Percentiles rank a stretch among this genome's conserved stretches.
Evolutionary conservation across 2,888 invertebrate genomes (phyloP).

Genomic region (Morinoia aosen): DNA sequence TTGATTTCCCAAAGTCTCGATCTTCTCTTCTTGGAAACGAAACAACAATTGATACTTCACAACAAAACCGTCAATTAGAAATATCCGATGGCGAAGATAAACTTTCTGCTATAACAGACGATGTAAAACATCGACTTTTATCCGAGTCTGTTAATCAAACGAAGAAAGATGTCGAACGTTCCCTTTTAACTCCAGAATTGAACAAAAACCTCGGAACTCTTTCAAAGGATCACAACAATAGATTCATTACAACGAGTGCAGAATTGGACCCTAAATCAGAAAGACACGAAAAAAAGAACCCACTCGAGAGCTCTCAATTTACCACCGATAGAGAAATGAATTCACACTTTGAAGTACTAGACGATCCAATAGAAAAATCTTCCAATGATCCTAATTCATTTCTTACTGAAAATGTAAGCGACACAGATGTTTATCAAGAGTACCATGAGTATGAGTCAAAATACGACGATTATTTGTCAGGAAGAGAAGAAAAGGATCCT

Average conservation of each 20-base stretch:
- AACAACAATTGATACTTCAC: background rate
- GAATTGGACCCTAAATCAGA: background rate
- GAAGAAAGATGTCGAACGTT: background rate
- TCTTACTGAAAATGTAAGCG: background rate
- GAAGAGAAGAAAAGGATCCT: background rate
- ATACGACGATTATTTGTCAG: background rate
- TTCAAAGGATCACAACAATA: background rate
- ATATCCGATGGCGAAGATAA: background rate
- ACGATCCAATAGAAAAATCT: background rate
- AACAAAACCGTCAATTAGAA: background rate
- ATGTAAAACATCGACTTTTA: no score
- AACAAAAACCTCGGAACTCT: background rate
- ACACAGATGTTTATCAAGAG: background rate
- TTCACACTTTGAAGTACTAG: background rate
- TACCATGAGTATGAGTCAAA: background rate
- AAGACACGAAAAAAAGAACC: background rate
- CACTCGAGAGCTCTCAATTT: background rate
- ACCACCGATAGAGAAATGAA: background rate
- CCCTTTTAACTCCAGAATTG: background rate
- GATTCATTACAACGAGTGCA: background rate
- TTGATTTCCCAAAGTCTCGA: constrained; percentile 35
- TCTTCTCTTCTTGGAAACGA: background rate
- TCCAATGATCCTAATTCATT: background rate
- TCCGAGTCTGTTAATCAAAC: background rate
- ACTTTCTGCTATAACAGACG: no score